Evolutionary conservation across 2,113 vertebrate species (phyloP).

Genomic region (Ariopsis seemanni): DNA sequence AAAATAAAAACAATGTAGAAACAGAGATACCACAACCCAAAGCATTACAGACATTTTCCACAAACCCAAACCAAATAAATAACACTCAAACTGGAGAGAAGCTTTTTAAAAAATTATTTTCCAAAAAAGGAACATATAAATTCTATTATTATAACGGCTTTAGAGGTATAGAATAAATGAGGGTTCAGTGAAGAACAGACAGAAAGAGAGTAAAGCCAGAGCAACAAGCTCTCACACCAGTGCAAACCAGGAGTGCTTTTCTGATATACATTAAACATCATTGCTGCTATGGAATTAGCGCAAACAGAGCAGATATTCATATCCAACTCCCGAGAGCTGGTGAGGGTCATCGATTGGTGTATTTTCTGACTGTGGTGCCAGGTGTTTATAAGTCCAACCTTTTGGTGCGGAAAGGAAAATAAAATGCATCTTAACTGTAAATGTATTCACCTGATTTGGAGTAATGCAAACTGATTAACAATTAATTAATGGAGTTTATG

Average conservation of each 20-base stretch:
- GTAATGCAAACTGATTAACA: background rate
- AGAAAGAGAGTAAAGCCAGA: background rate
- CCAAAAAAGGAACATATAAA: constrained; percentile 1
- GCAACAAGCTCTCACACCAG: background rate
- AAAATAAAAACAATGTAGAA: background rate
- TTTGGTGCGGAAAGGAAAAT: background rate
- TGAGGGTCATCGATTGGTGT: background rate
- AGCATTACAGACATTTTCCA: background rate
- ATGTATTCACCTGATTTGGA: background rate
- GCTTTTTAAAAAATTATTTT: constrained; percentile 6
- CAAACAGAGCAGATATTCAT: background rate
- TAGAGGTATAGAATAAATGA: constrained; percentile 2
- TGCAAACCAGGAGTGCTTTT: background rate
- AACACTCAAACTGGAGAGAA: background rate
- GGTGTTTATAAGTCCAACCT: background rate
- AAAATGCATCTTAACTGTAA: background rate
- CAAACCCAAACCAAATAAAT: constrained; percentile 15
- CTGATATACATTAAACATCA: background rate
- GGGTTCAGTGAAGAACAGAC: background rate
- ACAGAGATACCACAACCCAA: background rate
- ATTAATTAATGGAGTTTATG: background rate
- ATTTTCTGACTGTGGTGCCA: background rate
- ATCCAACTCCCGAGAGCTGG: background rate
- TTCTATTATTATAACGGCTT: background rate
- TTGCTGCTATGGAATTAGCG: background rate